A percentile compares a stretch with the other conserved stretches of the same genome.
phyloP scores from a whole-genome alignment of 1,140 invertebrate species.

The Mamestra configurata region DNA sequence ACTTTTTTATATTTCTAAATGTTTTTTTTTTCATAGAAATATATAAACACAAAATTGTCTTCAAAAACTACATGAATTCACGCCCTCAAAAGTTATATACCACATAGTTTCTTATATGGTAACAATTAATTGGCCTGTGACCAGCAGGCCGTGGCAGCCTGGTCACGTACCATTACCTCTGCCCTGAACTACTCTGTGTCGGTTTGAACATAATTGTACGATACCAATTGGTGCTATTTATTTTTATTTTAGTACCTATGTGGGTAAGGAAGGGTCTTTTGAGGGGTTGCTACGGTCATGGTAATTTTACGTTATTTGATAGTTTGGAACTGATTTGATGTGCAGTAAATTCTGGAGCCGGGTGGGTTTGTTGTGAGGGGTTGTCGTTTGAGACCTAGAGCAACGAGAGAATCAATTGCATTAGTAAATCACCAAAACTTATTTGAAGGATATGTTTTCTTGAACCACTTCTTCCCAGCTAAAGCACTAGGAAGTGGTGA shows the following conservation, averaged over 20 bases:
- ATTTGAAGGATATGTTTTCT: too few relatives aligned
- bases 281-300: constrained; percentile 1
- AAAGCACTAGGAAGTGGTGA: too few relatives aligned
- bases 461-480: too few relatives aligned
- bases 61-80: constrained; percentile 24
- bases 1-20: too few relatives aligned
- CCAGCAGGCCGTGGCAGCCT: constrained; percentile 60
- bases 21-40: too few relatives aligned
- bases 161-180: constrained; percentile 70
- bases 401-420: too few relatives aligned
- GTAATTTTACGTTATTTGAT: background rate
- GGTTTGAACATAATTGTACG: constrained; percentile 51
- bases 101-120: constrained; percentile 61
- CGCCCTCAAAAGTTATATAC: constrained; percentile 39
- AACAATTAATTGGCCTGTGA: constrained; percentile 57
- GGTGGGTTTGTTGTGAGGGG: too few relatives aligned
- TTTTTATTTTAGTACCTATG: constrained; percentile 48
- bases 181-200: constrained; percentile 46
- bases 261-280: constrained; percentile 22
- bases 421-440: too few relatives aligned
- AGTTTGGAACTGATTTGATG: background rate
- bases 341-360: background rate
- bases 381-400: too few relatives aligned
- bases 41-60: background rate
- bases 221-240: constrained; percentile 53